Conservation (phyloP, 2,888 invertebrate genomes). For the Macrosoma leucophasiata region DNA sequence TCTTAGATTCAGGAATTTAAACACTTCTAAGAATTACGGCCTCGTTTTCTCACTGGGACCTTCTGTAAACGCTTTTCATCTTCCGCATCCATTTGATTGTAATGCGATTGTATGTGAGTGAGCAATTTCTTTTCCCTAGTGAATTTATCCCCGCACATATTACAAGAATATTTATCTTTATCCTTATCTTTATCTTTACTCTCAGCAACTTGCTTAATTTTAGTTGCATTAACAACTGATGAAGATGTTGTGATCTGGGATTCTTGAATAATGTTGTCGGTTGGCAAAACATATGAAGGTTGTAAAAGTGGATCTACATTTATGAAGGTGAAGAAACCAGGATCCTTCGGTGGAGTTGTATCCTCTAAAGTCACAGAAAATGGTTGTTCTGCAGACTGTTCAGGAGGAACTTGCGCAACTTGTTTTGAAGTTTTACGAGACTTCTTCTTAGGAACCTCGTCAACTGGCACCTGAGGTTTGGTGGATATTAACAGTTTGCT, state of each 20-base stretch:
- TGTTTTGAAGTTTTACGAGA: slow-evolving; percentile 36
- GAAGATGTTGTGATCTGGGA: slow-evolving; percentile 64
- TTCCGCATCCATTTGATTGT: slow-evolving; percentile 56
- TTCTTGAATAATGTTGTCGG: slow-evolving; percentile 62
- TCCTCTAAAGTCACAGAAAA: slow-evolving; percentile 47
- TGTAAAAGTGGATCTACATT: slow-evolving; percentile 63
- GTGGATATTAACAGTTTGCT: slow-evolving; percentile 65
- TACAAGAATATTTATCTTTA: slow-evolving; percentile 49
- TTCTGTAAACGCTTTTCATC: slow-evolving; percentile 40
- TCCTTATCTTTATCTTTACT: slow-evolving; percentile 33
- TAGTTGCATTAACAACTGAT: slow-evolving; percentile 28
- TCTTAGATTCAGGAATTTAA: too few relatives aligned
- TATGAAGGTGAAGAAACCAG: slow-evolving; percentile 60
- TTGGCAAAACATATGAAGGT: slow-evolving; percentile 62
- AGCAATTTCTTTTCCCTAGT: slow-evolving; percentile 61
- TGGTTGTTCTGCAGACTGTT: slow-evolving; percentile 30
- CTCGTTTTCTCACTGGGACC: slow-evolving; percentile 29
- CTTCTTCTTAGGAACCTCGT: slow-evolving; percentile 42
- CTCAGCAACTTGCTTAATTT: slow-evolving; percentile 25
- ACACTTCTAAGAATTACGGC: slow-evolving; percentile 29
- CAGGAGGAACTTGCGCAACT: slow-evolving; percentile 18
- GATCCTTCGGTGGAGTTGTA: slow-evolving; percentile 39
- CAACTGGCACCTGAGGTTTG: slow-evolving; percentile 39
- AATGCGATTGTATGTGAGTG: slow-evolving; percentile 61
- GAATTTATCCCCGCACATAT: slow-evolving; percentile 57